Evolutionary conservation across 2,888 invertebrate species (phyloP).

Genomic region (Cheilosia pagana): DNA sequence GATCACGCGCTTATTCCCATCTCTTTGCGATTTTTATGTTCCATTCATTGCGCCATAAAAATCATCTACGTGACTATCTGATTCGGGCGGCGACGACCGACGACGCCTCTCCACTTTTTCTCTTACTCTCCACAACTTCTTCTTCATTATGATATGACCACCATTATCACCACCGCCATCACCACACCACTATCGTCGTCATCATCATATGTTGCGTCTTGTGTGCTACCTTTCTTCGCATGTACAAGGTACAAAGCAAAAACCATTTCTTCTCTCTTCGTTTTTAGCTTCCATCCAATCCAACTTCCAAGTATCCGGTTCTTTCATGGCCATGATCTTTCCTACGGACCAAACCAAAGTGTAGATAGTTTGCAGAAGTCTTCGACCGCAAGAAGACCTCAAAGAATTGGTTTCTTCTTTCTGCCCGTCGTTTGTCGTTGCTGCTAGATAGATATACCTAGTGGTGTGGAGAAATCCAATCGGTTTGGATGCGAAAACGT

Average conservation of each 20-base stretch:
- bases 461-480: constrained; percentile 42
- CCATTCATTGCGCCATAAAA: constrained; percentile 21
- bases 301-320: constrained; percentile 72
- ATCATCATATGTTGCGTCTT: constrained; percentile 16
- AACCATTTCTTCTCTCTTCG: constrained; percentile 34
- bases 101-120: constrained; percentile 7
- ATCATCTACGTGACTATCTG: constrained; percentile 40
- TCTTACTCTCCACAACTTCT: constrained; percentile 36
- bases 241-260: constrained; percentile 19
- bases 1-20: constrained; percentile 33
- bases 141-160: constrained; percentile 11
- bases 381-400: constrained; percentile 74
- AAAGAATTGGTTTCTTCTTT: constrained; percentile 22
- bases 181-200: constrained; percentile 7
- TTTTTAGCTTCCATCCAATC: constrained; percentile 19
- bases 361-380: constrained; percentile 72
- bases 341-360: constrained; percentile 48
- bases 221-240: constrained; percentile 40
- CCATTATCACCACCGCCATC: constrained; percentile 13
- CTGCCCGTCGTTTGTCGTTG: constrained; percentile 7
- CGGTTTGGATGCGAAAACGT: constrained; percentile 50
- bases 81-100: background rate
- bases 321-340: constrained; percentile 72
- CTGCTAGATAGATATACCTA: background rate
- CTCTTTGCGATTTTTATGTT: constrained; percentile 23